Base-by-base conservation (phyloP, 2,113 vertebrate genomes). In the Amblyornis subalaris region DNA sequence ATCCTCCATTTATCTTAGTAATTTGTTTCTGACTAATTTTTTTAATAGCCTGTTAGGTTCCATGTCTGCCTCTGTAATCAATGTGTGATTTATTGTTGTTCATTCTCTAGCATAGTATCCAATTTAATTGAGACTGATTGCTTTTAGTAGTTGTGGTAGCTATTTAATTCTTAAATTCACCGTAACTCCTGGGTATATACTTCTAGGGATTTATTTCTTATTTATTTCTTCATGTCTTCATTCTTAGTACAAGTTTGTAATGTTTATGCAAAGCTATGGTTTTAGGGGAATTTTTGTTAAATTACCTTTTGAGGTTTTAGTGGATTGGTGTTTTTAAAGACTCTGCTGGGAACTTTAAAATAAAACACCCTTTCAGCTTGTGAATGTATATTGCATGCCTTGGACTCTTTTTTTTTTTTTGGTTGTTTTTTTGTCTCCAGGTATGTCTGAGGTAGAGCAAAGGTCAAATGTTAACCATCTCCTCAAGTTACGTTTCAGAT, bases 381-480 rank as follows among this genome's bases (percentile, higher is more conserved):
- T 84, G 88, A 93, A 88, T 64, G 85, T 55, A 24, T 58, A 33
- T 28, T 91, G 82, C 67, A 14, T 93, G 93, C 90, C 78, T 82
- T 78, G 53, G 26, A 54, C 74, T 72, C 67, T 75, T 92, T 75
- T 78, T 91, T 84, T 77, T 42, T 42, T 42, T 42, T 42, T n/a
- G n/a, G n/a, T n/a, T n/a, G n/a, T 42, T 42, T 42, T 77, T 77
- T 69, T 91, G 81, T 93, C 90, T 94, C 67, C 96, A 96, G 96
- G 95, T 97, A 95, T 95, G 94, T 95, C 94, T 90, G 91, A 93
- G 94, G 93, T 95, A 96, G 96, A 95, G 83, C 94, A 97, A 87
- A 96, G 95, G 96, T 97, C 96, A 96, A 95, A 92, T 95, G 94
- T 94, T 95, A 95, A 94, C 95, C 89, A 95, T 75, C 88, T 97